Evolutionary conservation across 35 echinoderm and acorn worm genomes (phyloP), one percentile per base, ranked within the genome.

Genomic region (Holothuria glaberrima): DNA sequence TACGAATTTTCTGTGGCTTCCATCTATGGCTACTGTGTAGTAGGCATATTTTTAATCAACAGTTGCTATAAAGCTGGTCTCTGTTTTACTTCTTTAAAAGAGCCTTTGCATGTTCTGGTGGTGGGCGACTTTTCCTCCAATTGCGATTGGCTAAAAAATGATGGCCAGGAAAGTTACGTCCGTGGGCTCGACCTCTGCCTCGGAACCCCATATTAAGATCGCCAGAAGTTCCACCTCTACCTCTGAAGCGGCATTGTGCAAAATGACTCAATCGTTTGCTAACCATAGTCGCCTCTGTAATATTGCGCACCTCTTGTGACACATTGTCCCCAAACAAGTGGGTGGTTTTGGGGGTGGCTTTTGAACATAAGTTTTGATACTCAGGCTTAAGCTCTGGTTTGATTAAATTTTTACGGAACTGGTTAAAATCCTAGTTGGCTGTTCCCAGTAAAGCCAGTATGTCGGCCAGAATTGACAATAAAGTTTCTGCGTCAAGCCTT

Each of bases 281-380:
- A n/a, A n/a, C n/a, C n/a, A n/a, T n/a, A n/a, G n/a, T n/a, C 28
- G 75, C 59, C 20, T 91, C 89, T 18, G 59, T 25, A 34, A 91
- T 91, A 60, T 86, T 68, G 26, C 75, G 62, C 3, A 91, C 68
- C 17, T 67, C 59, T 21, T 74, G 80, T 9, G 90, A 84, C 5
- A 91, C 44, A 73, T 91, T 48, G 35, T 91, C 90, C 17, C 90
- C 90, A 91, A 91, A 91, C 46, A 91, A 38, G 33, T 52, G 48
- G 12, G 44, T 72, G 25, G 79, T 72, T 69, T 35, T 59, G 20
- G 90, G 90, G 18, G 27, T 58, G 13, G 78, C 14, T 12, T 66
- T 52, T 54, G 62, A 70, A 58, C 65, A 84, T 19, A 91, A 80
- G 34, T 91, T 82, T 56, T 61, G 54, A 34, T 91, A 85, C 14